Base-by-base conservation (phyloP, 1,140 invertebrate species). In the Drosophila equinoxialis region DNA sequence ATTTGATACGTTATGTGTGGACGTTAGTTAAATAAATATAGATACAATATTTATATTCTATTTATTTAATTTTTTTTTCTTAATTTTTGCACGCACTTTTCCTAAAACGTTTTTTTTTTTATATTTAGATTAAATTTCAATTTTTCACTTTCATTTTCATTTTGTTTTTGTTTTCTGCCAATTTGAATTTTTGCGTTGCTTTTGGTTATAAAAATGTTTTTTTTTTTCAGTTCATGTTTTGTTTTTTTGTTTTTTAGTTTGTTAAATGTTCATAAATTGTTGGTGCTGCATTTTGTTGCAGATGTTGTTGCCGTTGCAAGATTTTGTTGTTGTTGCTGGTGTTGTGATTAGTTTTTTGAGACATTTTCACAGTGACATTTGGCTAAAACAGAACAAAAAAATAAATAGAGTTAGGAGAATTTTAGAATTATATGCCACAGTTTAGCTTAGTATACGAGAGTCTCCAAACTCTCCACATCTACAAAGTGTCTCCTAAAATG, bases 361-460 rank as follows among this genome's bases (percentile, higher is more conserved):
- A 73, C 83, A 87, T 87, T 87, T 87, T 87, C 79, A 87, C 83
- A 87, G 73, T 83, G 73, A 83, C 83, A 87, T 87, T 89, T 77
- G 84, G 67, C 83, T 87, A 77, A 23, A 79, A 37, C 7, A 37
- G 3, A 11, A 11, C 7, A 37, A 10, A 23, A 70, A 59, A 39
- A 17, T 17, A 26, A 65, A 20, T 26, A 3, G 20, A 26, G 35
- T 37, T 41, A 54, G 42, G 45, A 51, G 33, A 14, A 42, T 60
- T 59, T 30, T 13, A 8, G 5, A 10, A 11, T 8, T 8, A 20
- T 6, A 30, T 23, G 20, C 1, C 26, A 26, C 26, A 26, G 3
- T 26, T 6, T 30, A 30, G 30, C 30, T 30, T 6, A 6, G 0
- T 30, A 30, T 26, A 26, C 23, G 30, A 30, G 1, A 30, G 5